Conservation (phyloP, 2,888 invertebrate species). For the Eustalomyia histrio region DNA sequence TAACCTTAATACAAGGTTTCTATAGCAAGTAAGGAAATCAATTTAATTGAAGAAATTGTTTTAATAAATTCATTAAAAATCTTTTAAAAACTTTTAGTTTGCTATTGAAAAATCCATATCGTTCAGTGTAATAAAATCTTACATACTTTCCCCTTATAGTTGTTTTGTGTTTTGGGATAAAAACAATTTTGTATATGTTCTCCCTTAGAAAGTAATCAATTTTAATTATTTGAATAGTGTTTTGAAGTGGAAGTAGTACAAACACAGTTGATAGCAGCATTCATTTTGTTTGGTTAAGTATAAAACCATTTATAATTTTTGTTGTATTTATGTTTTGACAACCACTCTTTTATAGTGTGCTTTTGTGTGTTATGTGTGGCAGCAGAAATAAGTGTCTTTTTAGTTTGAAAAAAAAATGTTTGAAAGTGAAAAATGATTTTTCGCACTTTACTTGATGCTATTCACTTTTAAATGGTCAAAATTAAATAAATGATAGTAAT, state of each 20-base stretch:
- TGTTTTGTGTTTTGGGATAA: too few relatives aligned
- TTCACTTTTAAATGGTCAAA: conserved; percentile 60
- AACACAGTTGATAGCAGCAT: neutral
- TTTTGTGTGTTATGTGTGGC: neutral
- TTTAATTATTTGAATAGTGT: conserved; percentile 46
- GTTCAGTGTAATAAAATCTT: neutral
- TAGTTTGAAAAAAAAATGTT: neutral
- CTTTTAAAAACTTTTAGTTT: neutral
- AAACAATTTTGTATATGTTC: conserved; percentile 17
- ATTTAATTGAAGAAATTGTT: neutral
- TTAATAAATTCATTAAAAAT: neutral
- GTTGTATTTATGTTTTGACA: conserved; percentile 1
- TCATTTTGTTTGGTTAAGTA: neutral
- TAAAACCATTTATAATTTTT: conserved; percentile 5
- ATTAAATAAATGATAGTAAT: conserved; percentile 56
- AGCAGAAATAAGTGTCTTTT: neutral
- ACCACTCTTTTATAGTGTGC: neutral
- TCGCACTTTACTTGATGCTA: conserved; percentile 50
- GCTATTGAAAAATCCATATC: neutral
- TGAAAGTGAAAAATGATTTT: conserved; percentile 64
- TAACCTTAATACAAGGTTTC: neutral
- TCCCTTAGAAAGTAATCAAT: conserved; percentile 59
- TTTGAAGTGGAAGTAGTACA: neutral
- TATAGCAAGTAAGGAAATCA: neutral
- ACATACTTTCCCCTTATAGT: neutral